phyloP scores from a whole-genome alignment of 2,797 vertebrate genomes.

The Thunnus albacares region DNA sequence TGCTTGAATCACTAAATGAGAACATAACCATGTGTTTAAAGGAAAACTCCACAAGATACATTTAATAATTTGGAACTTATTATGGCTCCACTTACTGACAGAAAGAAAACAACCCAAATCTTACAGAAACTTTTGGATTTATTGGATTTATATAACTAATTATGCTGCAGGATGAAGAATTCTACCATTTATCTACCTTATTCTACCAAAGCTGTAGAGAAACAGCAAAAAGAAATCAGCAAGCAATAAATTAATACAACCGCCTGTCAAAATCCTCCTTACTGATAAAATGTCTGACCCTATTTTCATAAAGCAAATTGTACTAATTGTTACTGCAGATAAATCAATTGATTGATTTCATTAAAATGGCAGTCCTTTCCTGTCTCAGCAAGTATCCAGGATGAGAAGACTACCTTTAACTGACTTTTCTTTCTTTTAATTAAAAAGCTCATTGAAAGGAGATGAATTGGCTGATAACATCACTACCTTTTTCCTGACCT shows the following conservation, averaged over 20 bases:
- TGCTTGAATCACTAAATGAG: neutral
- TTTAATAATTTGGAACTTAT: neutral
- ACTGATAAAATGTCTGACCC: conserved; percentile 42
- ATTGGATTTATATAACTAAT: neutral
- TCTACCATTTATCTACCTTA: neutral
- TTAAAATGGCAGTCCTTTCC: conserved; percentile 30
- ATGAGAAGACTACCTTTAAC: conserved; percentile 52
- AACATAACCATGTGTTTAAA: neutral
- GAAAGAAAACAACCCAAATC: neutral
- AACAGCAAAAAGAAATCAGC: neutral
- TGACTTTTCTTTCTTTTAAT: conserved; percentile 70
- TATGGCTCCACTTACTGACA: neutral
- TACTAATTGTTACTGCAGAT: conserved; percentile 51
- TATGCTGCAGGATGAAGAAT: neutral
- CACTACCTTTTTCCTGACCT: conserved; percentile 73
- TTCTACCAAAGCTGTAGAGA: neutral
- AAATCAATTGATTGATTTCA: conserved; percentile 54
- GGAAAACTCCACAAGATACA: too few relatives aligned
- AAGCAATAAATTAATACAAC: neutral
- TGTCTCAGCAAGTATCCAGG: conserved; percentile 40
- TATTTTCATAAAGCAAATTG: conserved; percentile 50
- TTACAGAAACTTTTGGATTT: neutral
- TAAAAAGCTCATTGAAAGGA: conserved; percentile 74
- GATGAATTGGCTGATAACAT: conserved; percentile 73
- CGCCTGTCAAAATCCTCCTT: conserved; percentile 5